Percentiles rank a stretch among this genome's conserved stretches.
Evolutionary conservation across 2,113 vertebrate species (phyloP).

Genomic region (Scartelaos histophorus): DNA sequence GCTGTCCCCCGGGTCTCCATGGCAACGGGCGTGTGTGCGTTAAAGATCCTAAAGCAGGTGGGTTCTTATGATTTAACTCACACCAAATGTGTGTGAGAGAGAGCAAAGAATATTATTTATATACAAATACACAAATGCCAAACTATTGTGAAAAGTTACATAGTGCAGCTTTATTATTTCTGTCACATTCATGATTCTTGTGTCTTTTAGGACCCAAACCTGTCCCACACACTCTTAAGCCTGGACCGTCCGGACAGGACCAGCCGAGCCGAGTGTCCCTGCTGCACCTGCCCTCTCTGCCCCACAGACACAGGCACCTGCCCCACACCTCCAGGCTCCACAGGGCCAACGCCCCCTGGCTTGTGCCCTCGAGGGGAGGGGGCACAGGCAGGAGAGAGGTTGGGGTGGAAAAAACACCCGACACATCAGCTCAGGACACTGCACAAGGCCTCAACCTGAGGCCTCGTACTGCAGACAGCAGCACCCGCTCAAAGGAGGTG

Average conservation of each 20-base stretch:
- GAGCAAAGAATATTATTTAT: too few relatives aligned
- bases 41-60: slow-evolving; percentile 65
- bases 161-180: background rate
- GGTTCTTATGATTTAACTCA: background rate
- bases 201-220: slow-evolving; percentile 52
- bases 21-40: slow-evolving; percentile 76
- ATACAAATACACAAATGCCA: too few relatives aligned
- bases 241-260: slow-evolving; percentile 6
- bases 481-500: slow-evolving; percentile 32
- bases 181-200: background rate
- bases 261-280: slow-evolving; percentile 41
- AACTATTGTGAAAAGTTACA: background rate
- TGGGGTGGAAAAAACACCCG: background rate
- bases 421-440: background rate
- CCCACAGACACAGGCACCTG: slow-evolving; percentile 42
- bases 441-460: slow-evolving; percentile 1
- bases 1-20: slow-evolving; percentile 74
- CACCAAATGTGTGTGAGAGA: too few relatives aligned
- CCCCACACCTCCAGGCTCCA: slow-evolving; percentile 17
- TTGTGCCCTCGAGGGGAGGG: slow-evolving; percentile 19
- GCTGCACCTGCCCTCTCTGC: slow-evolving; percentile 64
- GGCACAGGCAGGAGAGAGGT: slow-evolving; percentile 60
- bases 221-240: slow-evolving; percentile 44
- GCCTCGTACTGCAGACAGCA: background rate
- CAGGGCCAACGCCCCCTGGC: background rate